Conservation (phyloP, 2,888 invertebrate genomes). For the Drosophila siamana region DNA sequence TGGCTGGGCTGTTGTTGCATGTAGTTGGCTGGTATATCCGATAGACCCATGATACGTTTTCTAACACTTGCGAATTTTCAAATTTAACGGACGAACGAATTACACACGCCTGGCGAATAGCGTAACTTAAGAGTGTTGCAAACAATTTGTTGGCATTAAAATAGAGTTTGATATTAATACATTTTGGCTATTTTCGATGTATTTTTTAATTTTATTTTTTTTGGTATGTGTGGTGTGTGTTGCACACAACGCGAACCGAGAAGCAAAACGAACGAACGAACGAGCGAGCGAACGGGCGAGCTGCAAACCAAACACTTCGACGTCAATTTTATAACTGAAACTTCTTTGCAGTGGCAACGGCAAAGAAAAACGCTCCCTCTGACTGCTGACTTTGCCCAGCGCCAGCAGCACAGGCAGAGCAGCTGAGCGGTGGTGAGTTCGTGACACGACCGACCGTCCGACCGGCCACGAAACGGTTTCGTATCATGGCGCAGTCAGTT, state of each 20-base stretch:
- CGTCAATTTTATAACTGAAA: slow-evolving; percentile 75
- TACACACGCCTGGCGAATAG: slow-evolving; percentile 21
- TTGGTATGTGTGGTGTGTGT: slow-evolving; percentile 7
- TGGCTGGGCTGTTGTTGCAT: slow-evolving; percentile 73
- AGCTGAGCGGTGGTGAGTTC: slow-evolving; percentile 50
- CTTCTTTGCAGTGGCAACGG: slow-evolving; percentile 44
- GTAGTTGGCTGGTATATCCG: slow-evolving; percentile 80
- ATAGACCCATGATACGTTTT: slow-evolving; percentile 77
- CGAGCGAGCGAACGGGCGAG: slow-evolving; percentile 52
- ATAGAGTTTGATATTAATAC: slow-evolving; percentile 61
- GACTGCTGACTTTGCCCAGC: slow-evolving; percentile 31
- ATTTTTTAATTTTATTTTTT: slow-evolving; percentile 35
- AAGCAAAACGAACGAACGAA: slow-evolving; percentile 39
- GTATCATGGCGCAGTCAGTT: slow-evolving; percentile 1
- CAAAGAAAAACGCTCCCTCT: slow-evolving; percentile 50
- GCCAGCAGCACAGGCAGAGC: slow-evolving; percentile 49
- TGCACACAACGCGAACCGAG: slow-evolving; percentile 51
- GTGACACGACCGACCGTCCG: slow-evolving; percentile 45
- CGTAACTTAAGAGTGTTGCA: slow-evolving; percentile 31
- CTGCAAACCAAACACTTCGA: slow-evolving; percentile 65
- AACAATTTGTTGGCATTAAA: slow-evolving; percentile 45
- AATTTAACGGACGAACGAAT: slow-evolving; percentile 34
- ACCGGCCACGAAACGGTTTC: slow-evolving; percentile 4
- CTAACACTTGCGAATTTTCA: slow-evolving; percentile 13
- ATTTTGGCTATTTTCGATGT: slow-evolving; percentile 62